Conservation (phyloP, 2,888 invertebrate species). For the Spodoptera picta region DNA sequence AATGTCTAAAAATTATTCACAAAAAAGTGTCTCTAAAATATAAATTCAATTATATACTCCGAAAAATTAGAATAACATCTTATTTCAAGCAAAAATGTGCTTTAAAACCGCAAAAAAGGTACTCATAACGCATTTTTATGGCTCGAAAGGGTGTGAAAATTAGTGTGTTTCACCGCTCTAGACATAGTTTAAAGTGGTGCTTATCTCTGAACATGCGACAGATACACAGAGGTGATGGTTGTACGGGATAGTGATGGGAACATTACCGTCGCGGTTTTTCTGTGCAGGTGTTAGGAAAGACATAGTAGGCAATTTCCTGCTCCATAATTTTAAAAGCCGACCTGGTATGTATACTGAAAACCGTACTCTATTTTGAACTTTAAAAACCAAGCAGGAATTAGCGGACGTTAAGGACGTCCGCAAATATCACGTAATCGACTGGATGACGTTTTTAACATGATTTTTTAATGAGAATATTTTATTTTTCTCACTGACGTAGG, state of each 20-base stretch:
- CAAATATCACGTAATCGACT: too few species aligned
- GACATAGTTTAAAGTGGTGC: constrained; percentile 68
- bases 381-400: too few species aligned
- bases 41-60: constrained; percentile 19
- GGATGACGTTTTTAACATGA: background rate
- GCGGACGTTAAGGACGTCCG: too few species aligned
- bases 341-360: too few species aligned
- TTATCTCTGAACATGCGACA: constrained; percentile 59
- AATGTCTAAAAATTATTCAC: too few species aligned
- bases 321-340: too few species aligned
- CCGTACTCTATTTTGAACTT: too few species aligned
- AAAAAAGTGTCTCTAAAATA: constrained; percentile 19
- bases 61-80: constrained; percentile 43
- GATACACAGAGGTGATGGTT: constrained; percentile 39
- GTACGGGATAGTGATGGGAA: constrained; percentile 38
- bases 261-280: constrained; percentile 14
- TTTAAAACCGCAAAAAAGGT: constrained; percentile 51
- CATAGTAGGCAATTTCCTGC: too few species aligned
- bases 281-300: too few species aligned
- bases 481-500: background rate
- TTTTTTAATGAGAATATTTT: background rate
- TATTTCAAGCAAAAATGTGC: constrained; percentile 30
- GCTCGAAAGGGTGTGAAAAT: constrained; percentile 67
- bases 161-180: constrained; percentile 69
- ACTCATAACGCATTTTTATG: constrained; percentile 55